Evolutionary conservation across 2,113 vertebrate species (phyloP), one percentile per base, ranked within the genome.

Genomic region (Melozone crissalis): DNA sequence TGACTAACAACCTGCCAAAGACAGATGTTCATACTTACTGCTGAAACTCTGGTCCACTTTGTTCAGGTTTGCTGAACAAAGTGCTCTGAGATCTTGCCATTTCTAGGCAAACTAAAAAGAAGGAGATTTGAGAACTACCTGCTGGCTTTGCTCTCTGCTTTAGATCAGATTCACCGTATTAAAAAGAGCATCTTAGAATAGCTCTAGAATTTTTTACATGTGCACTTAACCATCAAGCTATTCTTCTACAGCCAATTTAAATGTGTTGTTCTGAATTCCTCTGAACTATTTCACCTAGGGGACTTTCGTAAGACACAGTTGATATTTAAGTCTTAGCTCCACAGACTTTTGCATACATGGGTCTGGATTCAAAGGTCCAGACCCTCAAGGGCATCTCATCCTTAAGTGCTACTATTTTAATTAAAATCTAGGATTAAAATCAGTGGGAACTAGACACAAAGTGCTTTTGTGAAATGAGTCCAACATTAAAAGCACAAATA

Each of bases 21-120:
- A 88, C 93, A 89, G 78, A 78, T 94, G 94, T 95, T 94, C 68
- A 49, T 57, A 77, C 55, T 95, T 62, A 59, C 21, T 58, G 87
- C 44, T 92, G 65, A 86, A 95, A 89, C 58, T 66, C 87, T 86
- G 58, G 74, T 72, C 80, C 86, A 84, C 88, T 93, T 90, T 96
- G 92, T 89, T 90, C 90, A 96, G 69, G 66, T 90, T 82, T 95
- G 86, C 76, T 89, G 92, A 95, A 96, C 95, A 96, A 90, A 96
- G 88, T 84, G 83, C 84, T 89, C 83, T 87, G 85, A 68, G 54
- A 94, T 11, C 44, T 75, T 89, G 90, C 94, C 88, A 95, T 94
- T 93, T 95, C 61, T 82, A 94, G 58, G 76, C 79, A 93, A 93
- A 75, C 10, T 46, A 35, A 68, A 62, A 85, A 80, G 72, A 86